Conservation (phyloP, 2,797 vertebrate species). For the Pogonophryne albipinna region DNA sequence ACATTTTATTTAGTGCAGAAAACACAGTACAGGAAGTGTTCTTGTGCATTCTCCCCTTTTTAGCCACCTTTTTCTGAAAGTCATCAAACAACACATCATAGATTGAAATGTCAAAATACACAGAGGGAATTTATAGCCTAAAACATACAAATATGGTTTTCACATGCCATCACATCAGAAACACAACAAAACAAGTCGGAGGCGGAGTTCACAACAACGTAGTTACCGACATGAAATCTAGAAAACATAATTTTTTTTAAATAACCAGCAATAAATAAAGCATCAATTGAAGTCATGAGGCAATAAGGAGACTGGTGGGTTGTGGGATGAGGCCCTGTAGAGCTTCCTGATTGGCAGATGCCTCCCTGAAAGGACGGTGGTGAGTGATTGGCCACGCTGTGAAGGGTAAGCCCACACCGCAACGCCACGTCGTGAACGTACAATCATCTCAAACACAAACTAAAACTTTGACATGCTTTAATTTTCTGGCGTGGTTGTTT, state of each 20-base stretch:
- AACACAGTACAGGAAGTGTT: slow-evolving; percentile 81
- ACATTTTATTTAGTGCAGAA: slow-evolving; percentile 85
- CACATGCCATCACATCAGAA: slow-evolving; percentile 68
- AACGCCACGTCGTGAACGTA: slow-evolving; percentile 37
- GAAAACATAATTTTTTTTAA: slow-evolving; percentile 46
- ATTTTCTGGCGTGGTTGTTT: slow-evolving; percentile 7
- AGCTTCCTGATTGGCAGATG: slow-evolving; percentile 81
- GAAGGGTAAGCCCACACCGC: slow-evolving; percentile 44
- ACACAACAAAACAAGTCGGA: slow-evolving; percentile 59
- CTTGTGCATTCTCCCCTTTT: slow-evolving; percentile 70
- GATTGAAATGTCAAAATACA: slow-evolving; percentile 73
- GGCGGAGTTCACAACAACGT: slow-evolving; percentile 54
- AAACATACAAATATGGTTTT: slow-evolving; percentile 74
- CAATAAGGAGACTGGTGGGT: slow-evolving; percentile 54
- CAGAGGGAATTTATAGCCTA: slow-evolving; percentile 61
- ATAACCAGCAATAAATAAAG: slow-evolving; percentile 64
- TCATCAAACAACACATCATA: slow-evolving; percentile 65
- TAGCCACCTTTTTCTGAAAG: slow-evolving; percentile 59
- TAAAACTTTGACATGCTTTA: slow-evolving; percentile 26
- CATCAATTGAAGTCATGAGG: slow-evolving; percentile 49
- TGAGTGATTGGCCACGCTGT: slow-evolving; percentile 56
- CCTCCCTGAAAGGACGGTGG: slow-evolving; percentile 82
- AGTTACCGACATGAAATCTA: slow-evolving; percentile 46
- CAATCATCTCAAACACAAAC: slow-evolving; percentile 44
- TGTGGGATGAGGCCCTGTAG: slow-evolving; percentile 65